phyloP scores from a whole-genome alignment of 2,797 vertebrate genomes.

The Galagoides demidoff region DNA sequence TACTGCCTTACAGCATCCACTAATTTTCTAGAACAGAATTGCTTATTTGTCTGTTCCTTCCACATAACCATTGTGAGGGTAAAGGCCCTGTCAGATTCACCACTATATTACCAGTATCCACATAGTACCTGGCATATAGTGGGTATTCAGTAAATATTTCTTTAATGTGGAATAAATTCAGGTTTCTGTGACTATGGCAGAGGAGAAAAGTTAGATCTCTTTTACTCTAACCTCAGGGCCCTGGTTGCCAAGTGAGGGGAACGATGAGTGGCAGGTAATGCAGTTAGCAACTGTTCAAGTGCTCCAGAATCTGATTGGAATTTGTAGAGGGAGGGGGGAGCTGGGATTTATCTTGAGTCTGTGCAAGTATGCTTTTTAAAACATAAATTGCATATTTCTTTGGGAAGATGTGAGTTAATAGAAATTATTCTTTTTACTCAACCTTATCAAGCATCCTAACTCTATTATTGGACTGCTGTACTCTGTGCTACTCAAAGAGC shows the following conservation, averaged over 20 bases:
- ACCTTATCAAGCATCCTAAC: background rate
- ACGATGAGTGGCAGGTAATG: background rate
- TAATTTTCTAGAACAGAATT: background rate
- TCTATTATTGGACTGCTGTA: background rate
- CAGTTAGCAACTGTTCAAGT: background rate
- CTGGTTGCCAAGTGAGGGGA: background rate
- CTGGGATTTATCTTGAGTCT: background rate
- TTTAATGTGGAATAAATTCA: background rate
- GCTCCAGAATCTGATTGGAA: background rate
- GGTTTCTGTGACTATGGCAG: background rate
- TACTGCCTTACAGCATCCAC: background rate
- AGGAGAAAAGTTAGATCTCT: background rate
- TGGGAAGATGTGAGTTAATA: background rate
- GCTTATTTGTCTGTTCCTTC: background rate
- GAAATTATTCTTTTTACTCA: background rate
- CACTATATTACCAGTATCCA: background rate
- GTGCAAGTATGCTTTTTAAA: background rate
- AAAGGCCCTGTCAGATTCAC: background rate
- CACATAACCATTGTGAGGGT: background rate
- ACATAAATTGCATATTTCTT: constrained; percentile 2
- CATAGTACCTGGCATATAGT: background rate
- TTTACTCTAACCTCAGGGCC: background rate
- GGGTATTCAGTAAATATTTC: background rate
- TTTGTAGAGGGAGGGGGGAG: background rate
- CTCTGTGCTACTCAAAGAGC: background rate